Evolutionary conservation across 2,797 vertebrate species (phyloP).

Genomic region (Hippopotamyrus pictus): DNA sequence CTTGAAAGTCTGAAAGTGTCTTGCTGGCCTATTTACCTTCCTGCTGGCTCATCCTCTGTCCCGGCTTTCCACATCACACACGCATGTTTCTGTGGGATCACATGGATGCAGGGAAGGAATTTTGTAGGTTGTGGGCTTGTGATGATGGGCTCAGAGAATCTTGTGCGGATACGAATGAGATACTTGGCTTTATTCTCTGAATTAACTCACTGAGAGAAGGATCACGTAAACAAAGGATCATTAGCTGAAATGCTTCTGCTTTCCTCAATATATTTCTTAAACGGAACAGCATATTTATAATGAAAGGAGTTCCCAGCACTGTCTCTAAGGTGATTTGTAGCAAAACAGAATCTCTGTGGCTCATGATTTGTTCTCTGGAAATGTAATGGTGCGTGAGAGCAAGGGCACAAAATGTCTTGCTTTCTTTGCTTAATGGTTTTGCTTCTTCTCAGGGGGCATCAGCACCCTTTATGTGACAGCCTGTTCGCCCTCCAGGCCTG

Average conservation of each 20-base stretch:
- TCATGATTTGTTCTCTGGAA: background rate
- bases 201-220: background rate
- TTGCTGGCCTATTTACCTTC: background rate
- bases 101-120: background rate
- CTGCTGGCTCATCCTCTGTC: background rate
- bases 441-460: background rate
- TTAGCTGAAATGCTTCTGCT: background rate
- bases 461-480: background rate
- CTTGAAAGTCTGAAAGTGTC: background rate
- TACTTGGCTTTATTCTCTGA: background rate
- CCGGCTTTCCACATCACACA: background rate
- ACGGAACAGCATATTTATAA: background rate
- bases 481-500: background rate
- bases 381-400: background rate
- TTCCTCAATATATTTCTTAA: background rate
- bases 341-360: background rate
- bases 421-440: background rate
- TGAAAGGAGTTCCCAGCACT: background rate
- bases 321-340: background rate
- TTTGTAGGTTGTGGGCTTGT: background rate
- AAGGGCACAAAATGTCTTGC: background rate
- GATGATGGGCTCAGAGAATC: background rate
- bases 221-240: background rate
- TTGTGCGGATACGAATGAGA: background rate
- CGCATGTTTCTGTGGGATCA: background rate